Evolutionary conservation across 2,113 vertebrate species (phyloP), one percentile per base, ranked within the genome.

Genomic region (Syngnathus scovelli): DNA sequence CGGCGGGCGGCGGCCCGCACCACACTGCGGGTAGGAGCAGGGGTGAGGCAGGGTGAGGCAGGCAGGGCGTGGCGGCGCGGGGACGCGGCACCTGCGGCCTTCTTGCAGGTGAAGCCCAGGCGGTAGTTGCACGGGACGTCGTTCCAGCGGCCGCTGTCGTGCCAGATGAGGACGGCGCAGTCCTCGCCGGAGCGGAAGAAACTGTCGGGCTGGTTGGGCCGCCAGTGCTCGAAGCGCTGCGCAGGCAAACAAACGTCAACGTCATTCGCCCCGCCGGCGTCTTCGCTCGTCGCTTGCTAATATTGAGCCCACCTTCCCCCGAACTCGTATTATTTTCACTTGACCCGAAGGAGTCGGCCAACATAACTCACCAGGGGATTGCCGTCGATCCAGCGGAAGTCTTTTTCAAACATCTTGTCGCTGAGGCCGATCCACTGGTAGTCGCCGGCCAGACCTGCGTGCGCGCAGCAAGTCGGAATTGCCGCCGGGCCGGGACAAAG

Each of bases 401-500:
- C 96, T 65, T 92, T 90, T 82, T 98, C 95, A 79, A 95, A 98
- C 96, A 98, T 98, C 88, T 93, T 95, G 91, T 99, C 96, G 52
- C 95, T 99, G 46, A 99, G 93, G 27, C 96, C 96, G 76, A 96
- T 94, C 96, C 96, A 99, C 87, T 99, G 96, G 76, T 99, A 99
- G 76, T 99, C 96, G 56, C 94, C 95, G 15, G 94, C 95, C 86
- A 99, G 86, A 72, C 93, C 96, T 98, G 85, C 64, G 27, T 43
- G 41, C 41, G 48, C 23, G n/a, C 1, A 55, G 1, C 27, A 6
- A n/a, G 18, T n/a, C 7, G 16, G 21, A 62, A 39, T 60, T 11
- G 27, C 27, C 27, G 3, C 27, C 27, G 27, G 27, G 27, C 13
- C 44, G 44, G 44, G 15, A 18, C 5, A 4, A 15, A 5, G 13